These are phyloP conservation scores for Drosophila punjabiensis DNA, from an alignment of 1,140 invertebrate species.

Conservation along the genomic window DNA sequence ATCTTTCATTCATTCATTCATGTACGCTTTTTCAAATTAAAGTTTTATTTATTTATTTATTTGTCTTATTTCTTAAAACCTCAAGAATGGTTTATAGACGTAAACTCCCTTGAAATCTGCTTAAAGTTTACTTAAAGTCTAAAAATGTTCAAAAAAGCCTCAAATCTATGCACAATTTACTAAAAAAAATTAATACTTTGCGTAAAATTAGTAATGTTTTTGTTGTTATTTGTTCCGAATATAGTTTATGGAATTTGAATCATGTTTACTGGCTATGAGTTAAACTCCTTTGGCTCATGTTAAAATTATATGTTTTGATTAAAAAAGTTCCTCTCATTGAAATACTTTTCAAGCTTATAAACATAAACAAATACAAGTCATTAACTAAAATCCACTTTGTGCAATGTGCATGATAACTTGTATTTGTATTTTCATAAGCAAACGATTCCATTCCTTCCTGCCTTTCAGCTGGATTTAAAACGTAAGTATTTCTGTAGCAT, in stretches of 20 bases:
- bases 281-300: neutral
- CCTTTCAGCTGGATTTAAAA: constrained; percentile 25
- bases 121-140: neutral
- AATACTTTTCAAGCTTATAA: neutral
- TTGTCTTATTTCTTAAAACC: neutral
- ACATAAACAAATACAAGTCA: constrained; percentile 10
- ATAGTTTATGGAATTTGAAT: neutral
- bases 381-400: constrained; percentile 28
- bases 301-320: neutral
- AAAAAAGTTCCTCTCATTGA: neutral
- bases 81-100: neutral
- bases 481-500: constrained; percentile 26
- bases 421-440: constrained; percentile 6
- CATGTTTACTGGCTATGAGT: neutral
- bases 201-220: neutral
- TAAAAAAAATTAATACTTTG: neutral
- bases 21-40: neutral
- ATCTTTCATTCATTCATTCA: neutral
- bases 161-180: neutral
- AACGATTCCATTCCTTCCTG: constrained; percentile 17
- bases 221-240: neutral
- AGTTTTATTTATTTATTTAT: neutral
- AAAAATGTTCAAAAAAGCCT: neutral
- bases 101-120: neutral
- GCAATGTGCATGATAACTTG: constrained; percentile 9